These are phyloP conservation scores for Grus americana DNA, from an alignment of 2,113 vertebrate genomes.

Conservation along the genomic window DNA sequence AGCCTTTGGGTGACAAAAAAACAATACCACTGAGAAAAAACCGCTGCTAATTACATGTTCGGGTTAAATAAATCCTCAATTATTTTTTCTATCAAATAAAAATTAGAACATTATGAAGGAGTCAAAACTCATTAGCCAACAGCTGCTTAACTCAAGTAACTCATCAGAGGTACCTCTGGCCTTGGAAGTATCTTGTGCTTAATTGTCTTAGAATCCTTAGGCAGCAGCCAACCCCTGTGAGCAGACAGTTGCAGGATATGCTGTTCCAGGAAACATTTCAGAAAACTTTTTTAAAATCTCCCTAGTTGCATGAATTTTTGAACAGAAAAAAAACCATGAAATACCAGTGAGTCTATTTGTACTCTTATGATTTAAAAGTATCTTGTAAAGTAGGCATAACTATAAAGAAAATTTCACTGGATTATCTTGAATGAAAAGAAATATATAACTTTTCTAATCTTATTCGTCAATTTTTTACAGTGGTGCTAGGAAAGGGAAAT, in stretches of 20 bases:
- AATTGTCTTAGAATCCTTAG: neutral
- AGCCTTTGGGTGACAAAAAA: neutral
- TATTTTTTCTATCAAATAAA: neutral
- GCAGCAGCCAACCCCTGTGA: neutral
- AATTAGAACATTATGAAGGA: neutral
- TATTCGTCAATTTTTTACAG: neutral
- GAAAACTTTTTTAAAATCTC: neutral
- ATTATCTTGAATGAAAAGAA: neutral
- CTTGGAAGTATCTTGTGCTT: neutral
- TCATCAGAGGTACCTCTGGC: neutral
- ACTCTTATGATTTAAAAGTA: neutral
- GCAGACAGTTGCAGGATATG: neutral
- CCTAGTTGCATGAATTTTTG: neutral
- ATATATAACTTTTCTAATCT: neutral
- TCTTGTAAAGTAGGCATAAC: neutral
- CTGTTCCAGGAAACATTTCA: neutral
- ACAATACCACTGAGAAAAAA: neutral
- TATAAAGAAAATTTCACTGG: neutral
- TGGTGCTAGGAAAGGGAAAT: neutral
- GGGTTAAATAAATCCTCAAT: neutral
- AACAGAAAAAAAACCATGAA: neutral
- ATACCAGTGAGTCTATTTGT: neutral
- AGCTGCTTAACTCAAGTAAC: neutral
- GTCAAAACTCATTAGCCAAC: neutral
- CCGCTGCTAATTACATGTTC: neutral